Conservation (phyloP, 2,888 invertebrate species). For the Ochropleura plecta region DNA sequence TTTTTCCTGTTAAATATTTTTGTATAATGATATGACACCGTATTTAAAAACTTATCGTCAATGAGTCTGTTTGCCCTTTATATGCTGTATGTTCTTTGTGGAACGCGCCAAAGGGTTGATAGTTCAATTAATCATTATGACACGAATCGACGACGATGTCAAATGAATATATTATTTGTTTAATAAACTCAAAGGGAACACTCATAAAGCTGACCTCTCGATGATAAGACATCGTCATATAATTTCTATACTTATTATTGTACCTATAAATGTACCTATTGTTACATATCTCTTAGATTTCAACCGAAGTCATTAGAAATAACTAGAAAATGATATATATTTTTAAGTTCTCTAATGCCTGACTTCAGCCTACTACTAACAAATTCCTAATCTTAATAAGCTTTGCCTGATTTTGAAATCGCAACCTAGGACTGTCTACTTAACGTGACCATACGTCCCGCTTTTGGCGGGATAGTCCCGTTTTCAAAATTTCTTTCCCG, state of each 20-base stretch:
- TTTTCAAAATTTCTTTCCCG: too few relatives aligned
- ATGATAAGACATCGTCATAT: conserved; percentile 43
- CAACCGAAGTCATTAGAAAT: not conserved
- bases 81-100: conserved; percentile 20
- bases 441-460: too few relatives aligned
- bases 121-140: conserved; percentile 62
- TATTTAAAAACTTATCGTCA: conserved; percentile 21
- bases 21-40: not conserved
- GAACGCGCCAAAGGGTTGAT: conserved; percentile 54
- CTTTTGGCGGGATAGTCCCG: too few relatives aligned
- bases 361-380: not conserved
- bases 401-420: not conserved
- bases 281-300: not conserved
- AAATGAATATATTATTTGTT: conserved; percentile 55
- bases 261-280: not conserved
- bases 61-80: conserved; percentile 22
- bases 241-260: not conserved
- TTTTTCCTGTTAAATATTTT: conserved; percentile 22
- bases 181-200: conserved; percentile 53
- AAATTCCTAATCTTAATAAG: not conserved
- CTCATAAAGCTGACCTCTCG: conserved; percentile 53
- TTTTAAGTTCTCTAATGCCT: not conserved
- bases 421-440: not conserved
- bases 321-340: not conserved
- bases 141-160: too few relatives aligned